Evolutionary conservation across 1,140 invertebrate species (phyloP), one percentile per base, ranked within the genome.

Genomic region (Zophobas atratus): DNA sequence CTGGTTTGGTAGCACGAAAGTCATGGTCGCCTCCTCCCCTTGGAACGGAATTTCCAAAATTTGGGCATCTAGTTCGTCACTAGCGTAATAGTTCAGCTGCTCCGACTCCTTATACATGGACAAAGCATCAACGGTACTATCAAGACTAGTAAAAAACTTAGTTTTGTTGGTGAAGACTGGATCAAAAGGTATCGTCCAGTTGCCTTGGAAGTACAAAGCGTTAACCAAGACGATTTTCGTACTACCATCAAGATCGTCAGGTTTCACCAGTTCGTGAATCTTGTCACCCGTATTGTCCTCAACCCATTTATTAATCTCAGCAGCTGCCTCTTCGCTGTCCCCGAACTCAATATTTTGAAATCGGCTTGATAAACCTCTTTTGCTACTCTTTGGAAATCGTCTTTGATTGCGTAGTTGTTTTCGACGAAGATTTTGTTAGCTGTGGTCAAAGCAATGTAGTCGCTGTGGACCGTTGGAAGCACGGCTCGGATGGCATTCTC

Each of bases 191-290:
- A 84, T 86, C 57, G 87, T 79, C 93, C 93, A 94, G 46, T 86
- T 87, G 56, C 75, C 84, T 33, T 95, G 96, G 86, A 97, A 97
- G 84, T 96, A 95, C 43, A 97, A 88, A 8, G 94, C 94, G 87
- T 97, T 97, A 0, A 95, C 87, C 1, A 97, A 87, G 2, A 97
- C 89, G n/a, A 95, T 75, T 71, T 86, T 89, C 79, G 90, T 92
- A 36, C 88, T 81, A 6, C 85, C 80, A 73, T 88, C 80, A 1
- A 94, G 86, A 78, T 85, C 86, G 81, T 89, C 90, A 83, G 86
- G 73, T 20, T 86, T 81, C 38, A 96, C 86, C 5, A 95, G 84
- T 82, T 94, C 86, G 73, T 90, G 90, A 75, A 96, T 94, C 86
- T 91, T 92, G 46, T 92, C 86, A 77, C 92, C 90, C 0, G 95